Evolutionary conservation across 2,888 invertebrate genomes (phyloP).

Genomic region (Chalcis sispes): DNA sequence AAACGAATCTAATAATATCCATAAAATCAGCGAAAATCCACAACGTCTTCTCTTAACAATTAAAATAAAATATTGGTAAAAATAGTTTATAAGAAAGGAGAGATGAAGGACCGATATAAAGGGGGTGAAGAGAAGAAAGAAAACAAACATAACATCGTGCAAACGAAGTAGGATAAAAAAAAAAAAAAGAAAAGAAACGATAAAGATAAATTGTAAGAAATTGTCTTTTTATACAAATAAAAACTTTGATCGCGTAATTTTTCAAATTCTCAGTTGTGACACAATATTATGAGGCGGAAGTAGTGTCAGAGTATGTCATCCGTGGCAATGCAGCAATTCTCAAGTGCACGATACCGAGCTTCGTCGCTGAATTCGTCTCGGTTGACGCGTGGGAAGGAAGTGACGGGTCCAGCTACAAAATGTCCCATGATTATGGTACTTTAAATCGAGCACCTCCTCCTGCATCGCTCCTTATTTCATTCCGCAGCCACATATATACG

Average conservation of each 20-base stretch:
- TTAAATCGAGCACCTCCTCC: slow-evolving; percentile 1
- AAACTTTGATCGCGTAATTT: slow-evolving; percentile 18
- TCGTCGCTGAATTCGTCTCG: slow-evolving; percentile 93
- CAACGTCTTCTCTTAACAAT: not conserved
- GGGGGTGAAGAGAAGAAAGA: not conserved
- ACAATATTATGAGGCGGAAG: slow-evolving; percentile 93
- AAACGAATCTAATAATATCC: no score
- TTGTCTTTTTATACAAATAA: not conserved
- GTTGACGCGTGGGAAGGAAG: slow-evolving; percentile 88
- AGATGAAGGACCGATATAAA: not conserved
- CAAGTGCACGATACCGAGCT: slow-evolving; percentile 93
- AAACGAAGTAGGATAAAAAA: not conserved
- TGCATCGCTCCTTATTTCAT: no score
- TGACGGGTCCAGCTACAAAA: slow-evolving; percentile 83
- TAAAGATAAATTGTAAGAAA: not conserved
- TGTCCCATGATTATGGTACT: slow-evolving; percentile 86
- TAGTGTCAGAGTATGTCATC: slow-evolving; percentile 93
- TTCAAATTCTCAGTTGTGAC: slow-evolving; percentile 83
- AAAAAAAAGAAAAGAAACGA: not conserved
- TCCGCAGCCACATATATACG: no score
- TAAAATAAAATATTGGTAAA: not conserved
- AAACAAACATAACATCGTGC: not conserved
- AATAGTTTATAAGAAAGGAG: not conserved
- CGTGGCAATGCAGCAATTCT: slow-evolving; percentile 91
- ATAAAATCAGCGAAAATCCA: not conserved